Evolutionary conservation across 2,797 vertebrate species (phyloP).

Genomic region (Scyliorhinus canicula): DNA sequence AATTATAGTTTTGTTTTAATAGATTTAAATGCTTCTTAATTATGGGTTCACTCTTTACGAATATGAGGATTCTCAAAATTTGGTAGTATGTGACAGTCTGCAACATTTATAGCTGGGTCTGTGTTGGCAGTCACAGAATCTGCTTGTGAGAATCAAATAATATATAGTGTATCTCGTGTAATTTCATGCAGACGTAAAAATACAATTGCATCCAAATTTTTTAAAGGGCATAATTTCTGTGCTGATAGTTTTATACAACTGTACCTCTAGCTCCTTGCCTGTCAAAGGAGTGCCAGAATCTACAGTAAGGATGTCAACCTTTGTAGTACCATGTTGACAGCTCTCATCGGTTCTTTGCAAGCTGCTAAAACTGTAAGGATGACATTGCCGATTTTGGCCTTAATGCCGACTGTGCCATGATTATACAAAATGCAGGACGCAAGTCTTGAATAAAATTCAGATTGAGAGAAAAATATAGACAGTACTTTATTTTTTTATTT

Average conservation of each 20-base stretch:
- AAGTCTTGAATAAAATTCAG: not conserved
- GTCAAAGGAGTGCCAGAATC: not conserved
- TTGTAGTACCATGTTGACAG: not conserved
- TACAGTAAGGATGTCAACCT: not conserved
- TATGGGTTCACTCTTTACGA: not conserved
- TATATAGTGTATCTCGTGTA: too few species aligned
- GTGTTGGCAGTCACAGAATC: constrained; percentile 2
- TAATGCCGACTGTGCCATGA: not conserved
- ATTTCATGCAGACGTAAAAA: not conserved
- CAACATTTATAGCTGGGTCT: not conserved
- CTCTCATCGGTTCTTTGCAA: not conserved
- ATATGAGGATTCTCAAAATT: not conserved
- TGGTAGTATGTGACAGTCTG: not conserved
- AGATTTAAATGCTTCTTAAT: not conserved
- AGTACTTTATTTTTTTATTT: not conserved
- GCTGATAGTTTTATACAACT: not conserved
- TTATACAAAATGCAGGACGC: not conserved
- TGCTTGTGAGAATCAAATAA: too few species aligned
- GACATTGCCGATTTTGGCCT: not conserved
- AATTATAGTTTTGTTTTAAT: not conserved
- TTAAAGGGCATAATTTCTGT: not conserved
- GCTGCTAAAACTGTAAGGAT: not conserved
- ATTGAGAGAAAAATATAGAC: not conserved
- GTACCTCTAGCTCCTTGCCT: not conserved
- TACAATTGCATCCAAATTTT: constrained; percentile 3